A percentile compares a stretch with the other conserved stretches of the same genome.
Evolutionary conservation across 2,113 vertebrate genomes (phyloP).

Genomic region (Petroica traversi): DNA sequence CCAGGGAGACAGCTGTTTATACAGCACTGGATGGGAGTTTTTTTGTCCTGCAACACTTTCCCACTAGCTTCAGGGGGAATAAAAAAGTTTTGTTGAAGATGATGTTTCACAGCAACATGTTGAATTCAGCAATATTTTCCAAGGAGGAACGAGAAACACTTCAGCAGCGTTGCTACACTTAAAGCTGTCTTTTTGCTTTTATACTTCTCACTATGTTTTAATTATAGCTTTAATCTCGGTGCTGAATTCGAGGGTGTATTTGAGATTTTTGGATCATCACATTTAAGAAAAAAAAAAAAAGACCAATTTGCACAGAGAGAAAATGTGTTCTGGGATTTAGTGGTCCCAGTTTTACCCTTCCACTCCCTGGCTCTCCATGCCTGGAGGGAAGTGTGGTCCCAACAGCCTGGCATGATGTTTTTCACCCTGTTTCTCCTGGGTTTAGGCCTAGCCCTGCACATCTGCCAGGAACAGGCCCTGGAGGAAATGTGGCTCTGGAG

Average conservation of each 20-base stretch:
- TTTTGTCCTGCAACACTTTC: not conserved
- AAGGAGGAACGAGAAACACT: slow-evolving; percentile 4
- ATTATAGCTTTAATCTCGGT: slow-evolving; percentile 35
- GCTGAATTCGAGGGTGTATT: not conserved
- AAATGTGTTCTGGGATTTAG: not conserved
- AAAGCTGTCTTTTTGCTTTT: not conserved
- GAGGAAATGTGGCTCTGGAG: not conserved
- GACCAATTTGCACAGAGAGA: not conserved
- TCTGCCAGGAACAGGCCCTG: not conserved
- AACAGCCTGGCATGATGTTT: not conserved
- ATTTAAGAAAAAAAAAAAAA: not conserved
- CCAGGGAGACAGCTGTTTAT: not conserved
- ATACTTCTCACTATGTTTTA: slow-evolving; percentile 17
- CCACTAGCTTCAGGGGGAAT: not conserved
- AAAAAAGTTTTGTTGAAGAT: not conserved
- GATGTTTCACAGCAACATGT: not conserved
- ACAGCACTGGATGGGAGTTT: not conserved
- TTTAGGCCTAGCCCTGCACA: not conserved
- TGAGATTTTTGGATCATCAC: not conserved
- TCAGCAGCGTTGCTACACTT: not conserved
- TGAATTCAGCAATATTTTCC: slow-evolving; percentile 33
- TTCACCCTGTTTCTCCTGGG: not conserved
- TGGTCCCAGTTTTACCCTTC: not conserved
- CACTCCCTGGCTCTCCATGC: not conserved
- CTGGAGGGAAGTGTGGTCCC: not conserved